Base-by-base conservation (phyloP, 2,797 vertebrate genomes). In the Sebastes kiyomatsui region DNA sequence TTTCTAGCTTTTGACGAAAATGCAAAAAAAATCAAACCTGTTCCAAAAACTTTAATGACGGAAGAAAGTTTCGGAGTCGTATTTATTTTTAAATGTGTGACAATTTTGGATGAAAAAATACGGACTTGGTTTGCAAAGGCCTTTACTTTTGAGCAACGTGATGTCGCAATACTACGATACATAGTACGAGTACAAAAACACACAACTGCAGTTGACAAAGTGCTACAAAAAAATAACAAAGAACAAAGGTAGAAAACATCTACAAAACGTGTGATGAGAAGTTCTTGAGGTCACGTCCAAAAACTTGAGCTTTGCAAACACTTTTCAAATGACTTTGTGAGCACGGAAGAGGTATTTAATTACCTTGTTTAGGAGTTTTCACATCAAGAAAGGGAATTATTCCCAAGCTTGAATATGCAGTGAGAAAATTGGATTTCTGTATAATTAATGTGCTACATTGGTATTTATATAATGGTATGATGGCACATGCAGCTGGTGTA, bases 391-490 rank as follows among this genome's bases (percentile, higher is more conserved):
- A 13, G 4, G 32, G 13, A 70, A 59, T 56, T 22, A 67, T 35
- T 28, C n/a, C 55, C 10, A 7, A 75, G 16, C 18, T 56, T 59
- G n/a, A 67, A 59, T 32, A 10, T 38, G 38, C 35, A 30, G 46
- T 33, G 30, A 61, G 75, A 83, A 77, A 81, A 87, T 65, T 72
- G 60, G 38, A 42, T 72, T 75, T 76, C n/a, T 54, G 9, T 67
- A 69, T 59, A 56, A 74, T 79, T 67, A 81, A 18, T 66, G 74
- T 74, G 70, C 67, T 68, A 59, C 61, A 42, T 6, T 75, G 75
- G 56, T 30, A 60, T 59, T 60, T 61, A 67, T 35, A 77, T 16
- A 74, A 81, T 82, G 42, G 70, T 22, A 59, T 25, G 46, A 75
- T 80, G 72, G 68, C 5, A 58, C 52, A 74, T 30, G 25, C 73